Base-by-base conservation (phyloP, 2,888 invertebrate species). In the Leistus spinibarbis region DNA sequence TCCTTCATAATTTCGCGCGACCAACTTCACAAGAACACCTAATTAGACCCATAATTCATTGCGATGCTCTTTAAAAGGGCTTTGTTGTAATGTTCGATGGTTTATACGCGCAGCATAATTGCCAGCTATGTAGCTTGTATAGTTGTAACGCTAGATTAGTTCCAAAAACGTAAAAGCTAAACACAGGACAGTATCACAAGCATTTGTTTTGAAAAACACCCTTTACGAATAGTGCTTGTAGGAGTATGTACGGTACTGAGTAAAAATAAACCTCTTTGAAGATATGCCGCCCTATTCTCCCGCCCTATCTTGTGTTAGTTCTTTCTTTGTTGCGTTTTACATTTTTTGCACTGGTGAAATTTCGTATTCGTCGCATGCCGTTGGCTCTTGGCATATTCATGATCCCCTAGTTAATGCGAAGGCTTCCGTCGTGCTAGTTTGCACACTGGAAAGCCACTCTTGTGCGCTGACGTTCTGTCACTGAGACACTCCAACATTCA, bases 401-500 rank as follows among this genome's bases (percentile, higher is more conserved):
- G 64, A 64, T 64, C 64, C 64, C 60, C 27, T 64, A 23, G 23
- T 64, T 64, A 64, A 64, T 64, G 64, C 64, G 22, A 22, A 60
- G 60, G 19, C 60, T 60, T 60, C 60, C 60, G 60, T 60, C 60
- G 60, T 22, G 60, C 60, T 60, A 60, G 60, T 60, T 60, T 60
- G 60, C 60, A 60, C 60, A 60, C 60, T 60, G 60, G 22, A 60
- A 60, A 60, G 60, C 60, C 60, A 60, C 60, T 60, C 64, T 20
- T 64, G 57, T 57, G 57, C 17, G 64, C 23, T 64, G 64, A 64
- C 64, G 64, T 23, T 60, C 60, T 60, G 60, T 60, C 60, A 60
- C 60, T 60, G 60, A 60, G 60, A 60, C 60, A 60, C 60, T 24
- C 64, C 64, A 24, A 64, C 64, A 64, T 64, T 64, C 64, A 64